phyloP scores from a whole-genome alignment of 2,888 invertebrate species.

The Scaptomyza parva region DNA sequence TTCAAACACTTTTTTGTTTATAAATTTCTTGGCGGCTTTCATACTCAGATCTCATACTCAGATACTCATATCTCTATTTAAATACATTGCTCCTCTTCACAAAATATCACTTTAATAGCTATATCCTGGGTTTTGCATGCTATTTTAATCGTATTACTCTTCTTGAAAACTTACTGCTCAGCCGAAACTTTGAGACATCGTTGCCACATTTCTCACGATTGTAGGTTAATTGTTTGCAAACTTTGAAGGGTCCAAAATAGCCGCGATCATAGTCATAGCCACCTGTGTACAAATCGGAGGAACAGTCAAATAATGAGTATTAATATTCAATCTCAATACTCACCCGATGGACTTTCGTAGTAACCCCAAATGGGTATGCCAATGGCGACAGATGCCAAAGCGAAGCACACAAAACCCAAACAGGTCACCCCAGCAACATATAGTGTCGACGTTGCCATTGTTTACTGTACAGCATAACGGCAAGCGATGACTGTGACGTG shows the following conservation, averaged over 20 bases:
- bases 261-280: constrained; percentile 89
- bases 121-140: not conserved
- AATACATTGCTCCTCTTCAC: too few species aligned
- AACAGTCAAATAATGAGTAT: not conserved
- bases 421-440: constrained; percentile 85
- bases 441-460: constrained; percentile 85
- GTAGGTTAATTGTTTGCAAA: constrained; percentile 92
- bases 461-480: constrained; percentile 80
- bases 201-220: constrained; percentile 93
- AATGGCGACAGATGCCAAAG: constrained; percentile 92
- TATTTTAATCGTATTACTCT: too few species aligned
- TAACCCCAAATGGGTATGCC: constrained; percentile 95
- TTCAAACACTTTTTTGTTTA: too few species aligned
- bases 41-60: not conserved
- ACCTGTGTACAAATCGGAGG: too few species aligned
- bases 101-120: not conserved
- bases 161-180: constrained; percentile 91
- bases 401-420: constrained; percentile 91
- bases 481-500: constrained; percentile 50
- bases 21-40: not conserved
- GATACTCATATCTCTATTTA: not conserved
- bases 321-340: constrained; percentile 73
- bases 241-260: constrained; percentile 95
- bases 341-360: constrained; percentile 88
- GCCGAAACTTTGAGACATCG: constrained; percentile 91